Base-by-base conservation (phyloP, 1,140 invertebrate species). In the Leptoteleia sp. region DNA sequence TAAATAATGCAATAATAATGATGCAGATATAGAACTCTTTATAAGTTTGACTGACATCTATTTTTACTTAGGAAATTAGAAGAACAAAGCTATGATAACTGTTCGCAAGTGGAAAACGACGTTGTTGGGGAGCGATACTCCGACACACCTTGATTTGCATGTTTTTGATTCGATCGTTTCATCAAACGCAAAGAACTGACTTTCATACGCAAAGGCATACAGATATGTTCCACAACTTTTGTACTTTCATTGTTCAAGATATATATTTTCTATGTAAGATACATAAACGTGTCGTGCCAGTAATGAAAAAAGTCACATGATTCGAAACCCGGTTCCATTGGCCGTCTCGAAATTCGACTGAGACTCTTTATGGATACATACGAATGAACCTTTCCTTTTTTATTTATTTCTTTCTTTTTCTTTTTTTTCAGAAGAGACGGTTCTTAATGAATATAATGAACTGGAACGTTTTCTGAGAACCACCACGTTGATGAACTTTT, bases 151-250 rank as follows among this genome's bases (percentile, higher is more conserved):
- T 73, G 16, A 9, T 50, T 65, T 73, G 52, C 59, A 52, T 61
- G 38, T 17, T 52, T 33, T 72, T 57, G 22, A 61, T 73, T 73
- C 64, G 13, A 67, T 67, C 61, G 48, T 73, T 61, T 79, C 62
- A 73, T 70, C 61, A 73, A 79, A 73, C 37, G 48, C 62, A 73
- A 79, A 79, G 76, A 79, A 79, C 76, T 79, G 76, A 79, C 68
- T 79, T 79, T 79, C 76, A 73, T 79, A 73, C 40, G 68, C 76
- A 62, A 64, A 61, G 29, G 16, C 67, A 78, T 78, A 78, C 47
- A 75, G 70, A 70, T 75, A 75, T 71, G 70, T 79, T 79, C 77
- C 77, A 75, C 71, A 71, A 75, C 68, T 73, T 70, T 79, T 81
- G 55, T 76, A 73, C 73, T 75, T 64, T 80, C 62, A 73, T 70